These are phyloP conservation scores for Stegastes partitus DNA, from an alignment of 2,113 vertebrate genomes.

Conservation along the genomic window DNA sequence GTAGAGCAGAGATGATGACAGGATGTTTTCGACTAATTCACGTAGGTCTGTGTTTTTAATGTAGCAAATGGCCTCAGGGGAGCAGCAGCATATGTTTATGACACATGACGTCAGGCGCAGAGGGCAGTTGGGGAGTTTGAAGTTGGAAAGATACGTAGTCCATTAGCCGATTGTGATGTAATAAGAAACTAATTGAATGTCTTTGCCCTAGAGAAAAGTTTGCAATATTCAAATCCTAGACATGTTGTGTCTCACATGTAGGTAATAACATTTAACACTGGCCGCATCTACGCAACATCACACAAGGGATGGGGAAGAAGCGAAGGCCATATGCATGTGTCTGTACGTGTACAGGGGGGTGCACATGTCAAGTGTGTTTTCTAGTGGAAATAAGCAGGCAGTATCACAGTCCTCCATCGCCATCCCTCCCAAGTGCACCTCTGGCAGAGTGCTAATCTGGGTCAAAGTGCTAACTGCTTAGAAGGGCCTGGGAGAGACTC, in stretches of 20 bases:
- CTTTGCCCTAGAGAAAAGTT: slow-evolving; percentile 35
- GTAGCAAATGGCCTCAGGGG: slow-evolving; percentile 48
- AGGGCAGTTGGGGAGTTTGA: slow-evolving; percentile 29
- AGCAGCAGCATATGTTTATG: slow-evolving; percentile 66
- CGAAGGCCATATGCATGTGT: slow-evolving; percentile 30
- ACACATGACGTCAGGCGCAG: slow-evolving; percentile 54
- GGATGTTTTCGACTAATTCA: slow-evolving; percentile 59
- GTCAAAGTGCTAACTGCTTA: slow-evolving; percentile 81
- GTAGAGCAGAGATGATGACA: slow-evolving; percentile 55
- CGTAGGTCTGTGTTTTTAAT: slow-evolving; percentile 55
- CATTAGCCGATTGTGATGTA: slow-evolving; percentile 40
- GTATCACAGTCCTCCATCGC: slow-evolving; percentile 54
- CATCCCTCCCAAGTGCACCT: slow-evolving; percentile 62
- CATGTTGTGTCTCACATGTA: slow-evolving; percentile 30
- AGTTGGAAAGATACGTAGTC: slow-evolving; percentile 15
- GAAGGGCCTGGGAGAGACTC: slow-evolving; percentile 70
- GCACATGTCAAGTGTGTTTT: slow-evolving; percentile 50
- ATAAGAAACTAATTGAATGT: slow-evolving; percentile 62
- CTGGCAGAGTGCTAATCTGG: slow-evolving; percentile 79
- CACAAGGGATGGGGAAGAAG: slow-evolving; percentile 27
- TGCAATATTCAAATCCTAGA: slow-evolving; percentile 52
- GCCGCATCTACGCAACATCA: slow-evolving; percentile 22
- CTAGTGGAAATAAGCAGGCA: slow-evolving; percentile 44
- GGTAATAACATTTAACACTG: slow-evolving; percentile 38
- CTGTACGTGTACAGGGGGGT: slow-evolving; percentile 16